Evolutionary conservation across 2,113 vertebrate genomes (phyloP), one percentile per base, ranked within the genome.

Genomic region (Prunella fulvescens): DNA sequence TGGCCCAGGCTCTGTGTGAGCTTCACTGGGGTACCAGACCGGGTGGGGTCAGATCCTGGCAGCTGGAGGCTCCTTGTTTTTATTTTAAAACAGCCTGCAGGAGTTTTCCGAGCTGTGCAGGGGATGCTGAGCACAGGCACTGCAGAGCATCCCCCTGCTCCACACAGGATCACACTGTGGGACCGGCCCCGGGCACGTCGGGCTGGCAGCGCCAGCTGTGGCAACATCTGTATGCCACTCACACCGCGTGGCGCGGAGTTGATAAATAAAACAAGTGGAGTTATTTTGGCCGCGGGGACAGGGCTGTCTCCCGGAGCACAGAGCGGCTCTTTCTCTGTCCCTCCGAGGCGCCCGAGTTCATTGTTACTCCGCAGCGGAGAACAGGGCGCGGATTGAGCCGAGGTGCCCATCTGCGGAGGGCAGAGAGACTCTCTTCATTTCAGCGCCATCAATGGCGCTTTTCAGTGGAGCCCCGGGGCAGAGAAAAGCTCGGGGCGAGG

Each of bases 231-330:
- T 72, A 96, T 97, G 93, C 95, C 26, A 45, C 81, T 88, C 95
- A 87, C 62, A 84, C 29, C 35, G 64, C 5, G 35, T 53, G 42
- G 85, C 87, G 74, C 33, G 9, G 92, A 94, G 93, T 97, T 84
- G 88, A 97, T 98, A 93, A 98, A 97, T 97, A 96, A 97, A 96
- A 96, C 97, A 97, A 98, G 96, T 81, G 82, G 96, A 97, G 97
- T 97, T 97, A 90, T 97, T 98, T 97, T 97, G 95, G 97, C 97
- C 89, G 54, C 17, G 33, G 82, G 95, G 96, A 97, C 90, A 14
- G 33, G 39, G 91, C 95, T 89, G 95, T 98, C 96, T 97, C 97
- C 94, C 28, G 7, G 92, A 97, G 97, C 86, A 98, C 97, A 98
- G 97, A 98, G 97, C 51, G 73, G 80, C 86, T 95, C 96, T 98